Evolutionary conservation across 2,888 invertebrate genomes (phyloP).

Genomic region (Trypoxylon attenuatum): DNA sequence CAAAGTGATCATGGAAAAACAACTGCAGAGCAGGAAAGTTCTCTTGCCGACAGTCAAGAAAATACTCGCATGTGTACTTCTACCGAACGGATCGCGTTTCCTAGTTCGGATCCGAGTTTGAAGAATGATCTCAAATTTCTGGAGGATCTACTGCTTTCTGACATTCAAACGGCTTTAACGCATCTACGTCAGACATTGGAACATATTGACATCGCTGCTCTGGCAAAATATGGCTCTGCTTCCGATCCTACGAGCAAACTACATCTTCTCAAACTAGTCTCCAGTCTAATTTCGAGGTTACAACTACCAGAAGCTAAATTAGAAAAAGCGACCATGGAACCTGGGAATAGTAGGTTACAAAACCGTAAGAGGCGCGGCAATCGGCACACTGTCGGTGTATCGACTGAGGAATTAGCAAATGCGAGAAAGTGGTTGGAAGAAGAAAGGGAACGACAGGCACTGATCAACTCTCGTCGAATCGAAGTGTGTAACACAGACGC

Average conservation of each 20-base stretch:
- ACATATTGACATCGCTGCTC: constrained; percentile 73
- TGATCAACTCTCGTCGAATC: not conserved
- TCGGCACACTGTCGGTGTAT: constrained; percentile 89
- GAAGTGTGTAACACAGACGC: not conserved
- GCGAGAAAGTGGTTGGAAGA: constrained; percentile 86
- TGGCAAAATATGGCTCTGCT: constrained; percentile 76
- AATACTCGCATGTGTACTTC: constrained; percentile 77
- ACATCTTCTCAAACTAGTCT: constrained; percentile 82
- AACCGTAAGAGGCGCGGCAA: constrained; percentile 78
- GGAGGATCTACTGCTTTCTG: constrained; percentile 82
- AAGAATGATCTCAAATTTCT: constrained; percentile 73
- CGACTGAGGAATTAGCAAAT: constrained; percentile 86
- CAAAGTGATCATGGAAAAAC: constrained; percentile 28
- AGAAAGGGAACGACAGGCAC: constrained; percentile 49
- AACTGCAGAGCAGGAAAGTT: constrained; percentile 46
- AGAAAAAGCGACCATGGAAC: constrained; percentile 27
- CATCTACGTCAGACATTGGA: constrained; percentile 84
- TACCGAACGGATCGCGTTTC: constrained; percentile 59
- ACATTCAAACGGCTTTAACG: constrained; percentile 85
- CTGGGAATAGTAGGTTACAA: not conserved
- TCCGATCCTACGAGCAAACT: constrained; percentile 76
- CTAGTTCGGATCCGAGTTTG: constrained; percentile 73
- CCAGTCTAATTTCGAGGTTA: constrained; percentile 80
- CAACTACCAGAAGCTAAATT: constrained; percentile 65
- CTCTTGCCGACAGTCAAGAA: constrained; percentile 79